Conservation (phyloP, 2,113 vertebrate genomes). For the Heptranchias perlo region DNA sequence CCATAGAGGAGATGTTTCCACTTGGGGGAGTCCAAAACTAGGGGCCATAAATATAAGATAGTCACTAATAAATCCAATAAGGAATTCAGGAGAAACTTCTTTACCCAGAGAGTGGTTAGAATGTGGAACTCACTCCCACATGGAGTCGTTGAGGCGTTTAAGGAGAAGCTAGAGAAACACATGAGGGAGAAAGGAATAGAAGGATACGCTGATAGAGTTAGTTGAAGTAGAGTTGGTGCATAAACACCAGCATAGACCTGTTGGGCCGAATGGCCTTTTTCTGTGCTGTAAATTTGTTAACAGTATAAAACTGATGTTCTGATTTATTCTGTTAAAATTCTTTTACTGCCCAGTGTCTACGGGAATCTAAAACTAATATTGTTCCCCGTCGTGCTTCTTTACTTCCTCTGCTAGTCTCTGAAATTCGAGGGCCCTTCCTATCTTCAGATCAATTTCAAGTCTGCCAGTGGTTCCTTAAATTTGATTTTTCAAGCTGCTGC, state of each 20-base stretch:
- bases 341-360: not conserved
- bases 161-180: not conserved
- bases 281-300: not conserved
- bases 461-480: not conserved
- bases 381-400: not conserved
- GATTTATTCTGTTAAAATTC: not conserved
- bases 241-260: not conserved
- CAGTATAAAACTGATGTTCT: not conserved
- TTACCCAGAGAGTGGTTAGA: not conserved
- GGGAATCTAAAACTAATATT: not conserved
- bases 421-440: not conserved
- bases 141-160: not conserved
- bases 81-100: not conserved
- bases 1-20: not conserved
- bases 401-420: not conserved
- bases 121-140: not conserved
- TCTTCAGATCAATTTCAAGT: not conserved
- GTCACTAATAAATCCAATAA: too few relatives aligned
- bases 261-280: not conserved
- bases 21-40: not conserved
- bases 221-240: not conserved
- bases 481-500: not conserved
- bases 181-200: not conserved
- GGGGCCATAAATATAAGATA: too few relatives aligned
- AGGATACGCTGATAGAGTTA: not conserved